A percentile compares a stretch with the other conserved stretches of the same genome.
Conservation (phyloP, 2,113 vertebrate genomes). For the Campylorhamphus procurvoides region DNA sequence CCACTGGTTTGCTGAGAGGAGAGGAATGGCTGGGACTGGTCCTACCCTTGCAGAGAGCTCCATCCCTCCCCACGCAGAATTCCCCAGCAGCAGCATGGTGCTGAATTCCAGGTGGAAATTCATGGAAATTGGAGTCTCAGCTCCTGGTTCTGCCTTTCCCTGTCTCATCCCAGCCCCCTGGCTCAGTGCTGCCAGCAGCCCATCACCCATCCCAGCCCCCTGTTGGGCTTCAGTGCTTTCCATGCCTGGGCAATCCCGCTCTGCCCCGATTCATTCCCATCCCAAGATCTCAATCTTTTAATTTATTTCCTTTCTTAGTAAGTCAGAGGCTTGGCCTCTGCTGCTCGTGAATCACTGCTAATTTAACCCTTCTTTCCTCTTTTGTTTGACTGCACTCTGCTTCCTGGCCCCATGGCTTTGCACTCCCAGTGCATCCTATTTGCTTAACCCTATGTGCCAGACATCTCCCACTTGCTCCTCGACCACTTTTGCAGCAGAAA, state of each 20-base stretch:
- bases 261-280: not conserved
- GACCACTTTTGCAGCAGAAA: not conserved
- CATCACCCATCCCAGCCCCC: fast-evolving
- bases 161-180: not conserved
- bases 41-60: not conserved
- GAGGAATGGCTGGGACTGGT: not conserved
- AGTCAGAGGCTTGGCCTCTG: not conserved
- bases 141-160: not conserved
- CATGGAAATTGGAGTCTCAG: not conserved
- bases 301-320: not conserved
- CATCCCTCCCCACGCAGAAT: not conserved
- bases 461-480: not conserved
- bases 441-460: not conserved
- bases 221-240: not conserved
- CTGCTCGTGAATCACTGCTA: not conserved
- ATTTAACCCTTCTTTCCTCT: not conserved
- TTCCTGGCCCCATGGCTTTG: not conserved
- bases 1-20: not conserved
- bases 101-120: not conserved
- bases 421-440: not conserved
- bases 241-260: not conserved
- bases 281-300: not conserved
- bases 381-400: fast-evolving
- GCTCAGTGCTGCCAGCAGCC: not conserved
- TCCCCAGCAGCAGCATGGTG: not conserved